Base-by-base conservation (phyloP, 2,888 invertebrate species). In the Platycheirus albimanus region DNA sequence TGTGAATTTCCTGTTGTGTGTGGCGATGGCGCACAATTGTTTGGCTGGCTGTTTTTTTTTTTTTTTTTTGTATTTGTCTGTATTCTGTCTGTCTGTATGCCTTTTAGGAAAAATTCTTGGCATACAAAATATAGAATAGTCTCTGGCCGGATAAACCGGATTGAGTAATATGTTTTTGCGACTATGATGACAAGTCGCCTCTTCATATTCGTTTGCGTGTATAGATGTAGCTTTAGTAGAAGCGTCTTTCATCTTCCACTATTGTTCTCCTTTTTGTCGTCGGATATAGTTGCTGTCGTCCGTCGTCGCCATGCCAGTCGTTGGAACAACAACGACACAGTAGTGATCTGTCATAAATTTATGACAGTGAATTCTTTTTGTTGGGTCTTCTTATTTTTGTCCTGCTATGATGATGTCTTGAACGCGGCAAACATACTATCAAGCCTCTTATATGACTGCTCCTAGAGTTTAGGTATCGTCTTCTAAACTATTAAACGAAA, bases 261-360 rank as follows among this genome's bases (percentile, higher is more conserved):
- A 52, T 76, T 70, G 67, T 67, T 28, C 49, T 54, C 41, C 47
- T 63, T 54, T n/a, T 63, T 17, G 33, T 54, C 36, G 36, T 36
- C 13, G 19, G n/a, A n/a, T n/a, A n/a, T 54, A 1, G 28, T 30
- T 8, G 17, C 13, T 10, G 15, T 43, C 41, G 58, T 61, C n/a
- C 43, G 54, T 36, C 33, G 36, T 45, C 8, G 19, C 13, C 19
- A 5, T 64, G n/a, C n/a, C n/a, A 11, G 20, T 49, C 33, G 17
- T 47, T 47, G 36, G 28, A 49, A 41, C 38, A 24, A 38, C 38
- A 56, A 69, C 74, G 28, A 67, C 61, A 70, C 66, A 54, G 70
- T 71, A 54, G 70, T 71, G 77, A 81, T 77, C 66, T 81, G 77
- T 77, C 77, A 81, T 81, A 81, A 66, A 77, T 76, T 71, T 75